Conservation (phyloP, 37 sponge, comb jelly and placozoan species). For the Amphimedon queenslandica region DNA sequence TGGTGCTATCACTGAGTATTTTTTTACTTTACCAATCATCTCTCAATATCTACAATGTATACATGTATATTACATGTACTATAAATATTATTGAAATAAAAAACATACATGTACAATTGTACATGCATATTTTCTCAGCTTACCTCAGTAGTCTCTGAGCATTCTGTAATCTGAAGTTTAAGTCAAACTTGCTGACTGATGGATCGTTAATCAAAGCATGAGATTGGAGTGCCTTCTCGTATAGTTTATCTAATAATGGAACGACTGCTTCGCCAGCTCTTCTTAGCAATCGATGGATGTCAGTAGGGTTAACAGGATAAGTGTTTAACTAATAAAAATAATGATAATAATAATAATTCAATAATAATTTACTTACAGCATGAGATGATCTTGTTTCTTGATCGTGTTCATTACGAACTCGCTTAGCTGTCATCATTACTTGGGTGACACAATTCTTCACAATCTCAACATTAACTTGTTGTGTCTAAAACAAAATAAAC, state of each 20-base stretch:
- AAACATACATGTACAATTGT: background rate
- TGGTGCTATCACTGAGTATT: background rate
- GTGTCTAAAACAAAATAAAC: background rate
- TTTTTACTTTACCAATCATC: too few species aligned
- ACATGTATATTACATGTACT: too few species aligned
- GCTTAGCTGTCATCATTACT: background rate
- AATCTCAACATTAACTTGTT: slow-evolving; percentile 2
- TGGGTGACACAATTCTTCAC: background rate
- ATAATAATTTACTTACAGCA: slow-evolving; percentile 2
- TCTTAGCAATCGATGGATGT: slow-evolving; percentile 28
- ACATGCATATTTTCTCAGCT: background rate
- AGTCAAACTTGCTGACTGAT: slow-evolving; percentile 50
- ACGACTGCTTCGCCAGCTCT: slow-evolving; percentile 49
- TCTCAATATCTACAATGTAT: too few species aligned
- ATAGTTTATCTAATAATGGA: slow-evolving; percentile 58
- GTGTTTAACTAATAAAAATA: slow-evolving; percentile 13
- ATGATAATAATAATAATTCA: background rate
- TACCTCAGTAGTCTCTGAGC: slow-evolving; percentile 49
- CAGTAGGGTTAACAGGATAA: slow-evolving; percentile 30
- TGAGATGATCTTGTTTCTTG: background rate
- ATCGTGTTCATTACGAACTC: background rate
- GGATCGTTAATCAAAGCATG: slow-evolving; percentile 30
- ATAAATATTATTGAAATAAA: too few species aligned
- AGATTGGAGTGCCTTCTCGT: slow-evolving; percentile 58
- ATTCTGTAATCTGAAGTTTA: slow-evolving; percentile 45